Base-by-base conservation (phyloP, 2,113 vertebrate genomes). In the Nyctereutes procyonoides region DNA sequence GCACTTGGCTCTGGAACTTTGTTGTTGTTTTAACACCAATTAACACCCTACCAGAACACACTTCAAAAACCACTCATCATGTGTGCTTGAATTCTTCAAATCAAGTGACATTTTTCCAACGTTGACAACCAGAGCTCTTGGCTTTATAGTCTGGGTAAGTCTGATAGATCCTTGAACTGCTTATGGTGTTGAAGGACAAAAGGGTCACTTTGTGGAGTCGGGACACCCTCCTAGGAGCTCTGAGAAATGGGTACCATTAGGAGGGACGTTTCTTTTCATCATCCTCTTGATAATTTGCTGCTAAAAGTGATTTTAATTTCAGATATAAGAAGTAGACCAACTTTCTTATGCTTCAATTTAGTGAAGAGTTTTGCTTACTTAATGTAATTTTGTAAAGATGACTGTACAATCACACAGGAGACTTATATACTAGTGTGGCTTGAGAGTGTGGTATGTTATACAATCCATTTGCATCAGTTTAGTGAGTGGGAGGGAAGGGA, bases 231-330 rank as follows among this genome's bases (percentile, higher is more conserved):
- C 28, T 38, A 56, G 55, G 14, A 90, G n/a, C 71, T 93, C 38
- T 88, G 53, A 84, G 87, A 84, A 73, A 74, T 10, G 22, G 13
- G 77, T 43, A 69, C 43, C 20, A 2, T 77, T 96, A 16, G 62
- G 38, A 87, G n/a, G 56, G 15, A 87, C 35, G 82, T 92, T 95
- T 85, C 69, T 58, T 80, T 82, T 51, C 35, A 43, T 6, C 13
- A 35, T 30, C 35, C 5, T 95, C n/a, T 43, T 84, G 88, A 63
- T 20, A 83, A 90, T 43, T 93, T 73, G 56, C 63, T 93, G 11
- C 35, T 58, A 55, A 80, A 90, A n/a, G 69, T 20, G n/a, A 73
- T 80, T 95, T 79, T 51, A 60, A 91, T 79, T 95, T 93, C 77
- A 82, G 43, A 88, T 82, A 71, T 71, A 93, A 84, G 5, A 8